Conservation (phyloP, 1,140 invertebrate genomes). For the Neodiprion virginianus region DNA sequence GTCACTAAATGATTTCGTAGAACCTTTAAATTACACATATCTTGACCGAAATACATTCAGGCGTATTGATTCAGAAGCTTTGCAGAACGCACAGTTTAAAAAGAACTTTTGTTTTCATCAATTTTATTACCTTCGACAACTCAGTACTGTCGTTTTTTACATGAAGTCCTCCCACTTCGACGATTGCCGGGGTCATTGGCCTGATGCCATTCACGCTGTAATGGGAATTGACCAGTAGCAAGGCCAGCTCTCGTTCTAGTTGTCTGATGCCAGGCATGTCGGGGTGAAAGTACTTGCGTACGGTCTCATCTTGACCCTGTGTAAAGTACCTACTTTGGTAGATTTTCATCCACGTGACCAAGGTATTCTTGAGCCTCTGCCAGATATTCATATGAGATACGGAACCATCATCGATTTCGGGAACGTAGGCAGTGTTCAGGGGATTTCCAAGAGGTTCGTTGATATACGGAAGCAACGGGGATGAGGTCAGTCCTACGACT, state of each 20-base stretch:
- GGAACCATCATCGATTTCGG: slow-evolving; percentile 36
- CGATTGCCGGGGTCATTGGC: slow-evolving; percentile 56
- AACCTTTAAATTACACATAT: too few relatives aligned
- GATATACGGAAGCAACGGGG: slow-evolving; percentile 32
- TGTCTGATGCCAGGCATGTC: slow-evolving; percentile 50
- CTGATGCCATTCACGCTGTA: slow-evolving; percentile 59
- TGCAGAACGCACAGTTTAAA: background rate
- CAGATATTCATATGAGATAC: slow-evolving; percentile 37
- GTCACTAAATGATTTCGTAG: too few relatives aligned
- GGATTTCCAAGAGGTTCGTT: slow-evolving; percentile 32
- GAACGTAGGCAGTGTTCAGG: slow-evolving; percentile 42
- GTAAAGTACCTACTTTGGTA: slow-evolving; percentile 23
- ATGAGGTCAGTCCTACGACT: slow-evolving; percentile 30
- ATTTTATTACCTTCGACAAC: slow-evolving; percentile 35
- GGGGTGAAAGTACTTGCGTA: slow-evolving; percentile 53
- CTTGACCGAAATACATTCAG: too few relatives aligned
- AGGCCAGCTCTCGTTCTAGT: slow-evolving; percentile 57
- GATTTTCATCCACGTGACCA: slow-evolving; percentile 6
- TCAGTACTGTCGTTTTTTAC: slow-evolving; percentile 43
- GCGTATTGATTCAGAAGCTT: too few relatives aligned
- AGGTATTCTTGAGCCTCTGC: slow-evolving; percentile 42
- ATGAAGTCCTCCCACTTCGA: slow-evolving; percentile 70
- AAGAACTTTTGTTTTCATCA: background rate
- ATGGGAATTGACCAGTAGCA: slow-evolving; percentile 68
- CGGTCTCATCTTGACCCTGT: slow-evolving; percentile 38